Evolutionary conservation across 37 sponge, comb jelly and placozoan genomes (phyloP).

Genomic region (Spongia lamella): DNA sequence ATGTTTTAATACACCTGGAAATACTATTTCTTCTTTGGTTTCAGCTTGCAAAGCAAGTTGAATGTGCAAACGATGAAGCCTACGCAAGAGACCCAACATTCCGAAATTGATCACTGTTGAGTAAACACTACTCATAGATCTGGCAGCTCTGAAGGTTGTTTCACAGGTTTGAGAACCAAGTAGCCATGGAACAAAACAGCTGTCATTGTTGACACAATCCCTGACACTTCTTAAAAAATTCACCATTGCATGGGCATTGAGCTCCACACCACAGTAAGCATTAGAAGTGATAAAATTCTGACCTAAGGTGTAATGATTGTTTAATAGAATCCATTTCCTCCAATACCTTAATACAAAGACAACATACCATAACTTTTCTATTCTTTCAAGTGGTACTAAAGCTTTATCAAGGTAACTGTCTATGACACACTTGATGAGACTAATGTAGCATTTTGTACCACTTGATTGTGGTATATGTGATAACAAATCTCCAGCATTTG

Average conservation of each 20-base stretch:
- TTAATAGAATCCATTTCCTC: constrained; percentile 28
- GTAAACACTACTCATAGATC: constrained; percentile 53
- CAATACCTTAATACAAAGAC: constrained; percentile 50
- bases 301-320: constrained; percentile 32
- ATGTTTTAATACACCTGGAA: constrained; percentile 24
- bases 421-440: constrained; percentile 4
- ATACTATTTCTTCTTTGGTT: constrained; percentile 21
- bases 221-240: constrained; percentile 11
- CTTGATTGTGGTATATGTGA: constrained; percentile 3
- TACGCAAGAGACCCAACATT: constrained; percentile 50
- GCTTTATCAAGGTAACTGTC: constrained; percentile 28
- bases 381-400: background rate
- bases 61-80: constrained; percentile 52
- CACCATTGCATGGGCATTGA: constrained; percentile 55
- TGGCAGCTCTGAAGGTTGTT: constrained; percentile 40
- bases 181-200: constrained; percentile 50
- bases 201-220: background rate
- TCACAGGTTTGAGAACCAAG: constrained; percentile 68
- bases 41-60: constrained; percentile 34
- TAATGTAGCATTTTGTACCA: background rate
- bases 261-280: constrained; percentile 53
- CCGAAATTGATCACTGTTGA: constrained; percentile 60
- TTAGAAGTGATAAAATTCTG: constrained; percentile 48
- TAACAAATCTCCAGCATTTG: background rate
- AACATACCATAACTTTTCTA: constrained; percentile 16